Evolutionary conservation across 2,888 invertebrate genomes (phyloP), one percentile per base, ranked within the genome.

Genomic region (Anthrax anthrax): DNA sequence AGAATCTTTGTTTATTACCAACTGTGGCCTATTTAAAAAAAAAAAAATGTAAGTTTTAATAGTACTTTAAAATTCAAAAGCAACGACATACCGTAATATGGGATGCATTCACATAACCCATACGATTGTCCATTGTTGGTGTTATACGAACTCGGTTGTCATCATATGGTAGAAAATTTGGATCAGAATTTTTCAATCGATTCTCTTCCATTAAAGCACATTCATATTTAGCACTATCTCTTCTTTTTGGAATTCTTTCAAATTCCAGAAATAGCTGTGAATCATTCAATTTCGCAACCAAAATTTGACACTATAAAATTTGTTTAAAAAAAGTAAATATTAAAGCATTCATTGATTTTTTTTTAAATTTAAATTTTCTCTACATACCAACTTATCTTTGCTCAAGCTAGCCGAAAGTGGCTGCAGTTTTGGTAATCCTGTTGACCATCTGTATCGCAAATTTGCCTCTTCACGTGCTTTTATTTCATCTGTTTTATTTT

Each of bases 21-120:
- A 90, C 84, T 3, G 84, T 84, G 60, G 88, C 81, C 87, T 88
- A 61, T 1, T 59, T 56, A 37, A 27, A 49, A 29, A 41, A 46
- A 18, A 47, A 38, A 48, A 32, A 43, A 13, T 29, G 3, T 9
- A 14, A 34, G 10, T 34, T 34, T 34, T 34, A 41, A 49, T 12
- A 42, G 18, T 8, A 40, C n/a, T 38, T 23, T 36, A 42, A 32
- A 39, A 42, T 37, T 18, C 42, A 23, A 23, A 23, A 23, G 8
- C 8, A 6, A 16, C 13, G 14, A 50, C 55, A 63, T 64, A 89
- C 90, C 57, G 86, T 85, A 51, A 94, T 79, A 60, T 90, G 86
- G 3, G 90, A 91, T 2, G 92, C 92, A 70, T 94, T 94, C 54
- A 94, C 85, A 59, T 94, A 95, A 14, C 94, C 94, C 59, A 78